Conservation (phyloP, 2,888 invertebrate species). For the Drosophila buzzatii region DNA sequence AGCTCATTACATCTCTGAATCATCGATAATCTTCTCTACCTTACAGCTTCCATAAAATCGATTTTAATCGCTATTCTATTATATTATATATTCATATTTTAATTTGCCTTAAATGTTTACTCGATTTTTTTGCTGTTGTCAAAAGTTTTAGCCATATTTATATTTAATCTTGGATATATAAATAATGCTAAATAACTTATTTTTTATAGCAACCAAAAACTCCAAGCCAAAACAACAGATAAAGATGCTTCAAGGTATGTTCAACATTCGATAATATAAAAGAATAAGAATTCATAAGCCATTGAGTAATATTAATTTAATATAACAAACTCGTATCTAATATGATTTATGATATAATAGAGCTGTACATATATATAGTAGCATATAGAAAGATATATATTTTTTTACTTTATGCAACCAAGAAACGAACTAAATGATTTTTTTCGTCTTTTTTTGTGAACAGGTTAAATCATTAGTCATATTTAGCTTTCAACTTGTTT, state of each 20-base stretch:
- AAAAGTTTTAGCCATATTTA: no score
- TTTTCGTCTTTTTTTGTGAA: neutral
- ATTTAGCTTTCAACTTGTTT: conserved; percentile 67
- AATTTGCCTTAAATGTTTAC: no score
- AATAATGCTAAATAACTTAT: neutral
- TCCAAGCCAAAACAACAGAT: neutral
- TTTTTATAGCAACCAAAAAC: neutral
- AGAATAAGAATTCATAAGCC: no score
- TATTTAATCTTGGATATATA: neutral
- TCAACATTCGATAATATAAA: no score
- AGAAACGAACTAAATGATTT: conserved; percentile 19
- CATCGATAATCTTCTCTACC: no score
- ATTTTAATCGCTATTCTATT: no score
- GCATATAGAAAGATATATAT: neutral
- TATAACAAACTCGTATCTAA: no score
- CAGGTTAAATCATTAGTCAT: conserved; percentile 13
- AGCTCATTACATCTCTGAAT: no score
- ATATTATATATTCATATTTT: no score
- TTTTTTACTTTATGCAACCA: conserved; percentile 6
- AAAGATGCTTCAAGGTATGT: no score
- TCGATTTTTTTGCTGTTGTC: no score
- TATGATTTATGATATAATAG: conserved; percentile 9
- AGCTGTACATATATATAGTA: neutral
- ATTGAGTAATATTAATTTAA: neutral
- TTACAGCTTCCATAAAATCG: neutral